Evolutionary conservation across 2,113 vertebrate species (phyloP), one percentile per base, ranked within the genome.

Genomic region (Amia ocellicauda): DNA sequence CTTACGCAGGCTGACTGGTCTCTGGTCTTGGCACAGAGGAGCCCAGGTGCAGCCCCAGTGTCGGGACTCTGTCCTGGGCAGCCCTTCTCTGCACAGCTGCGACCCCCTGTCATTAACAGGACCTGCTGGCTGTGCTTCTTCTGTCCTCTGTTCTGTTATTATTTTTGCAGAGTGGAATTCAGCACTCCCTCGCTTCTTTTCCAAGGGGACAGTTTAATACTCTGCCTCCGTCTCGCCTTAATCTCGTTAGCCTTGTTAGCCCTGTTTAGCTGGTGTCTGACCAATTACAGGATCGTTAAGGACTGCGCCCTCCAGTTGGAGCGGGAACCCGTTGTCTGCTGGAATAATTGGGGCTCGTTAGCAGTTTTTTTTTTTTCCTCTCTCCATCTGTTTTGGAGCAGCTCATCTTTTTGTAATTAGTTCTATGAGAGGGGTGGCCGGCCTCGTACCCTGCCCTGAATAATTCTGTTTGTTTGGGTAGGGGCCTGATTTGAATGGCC

Each of bases 321-420:
- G 72, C 68, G 11, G n/a, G 71, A n/a, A 74, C 71, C 71, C 75
- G 77, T 73, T 78, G 76, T 71, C 3, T 60, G 70, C 74, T 84
- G 74, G 82, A 68, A 78, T 88, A 80, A 84, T 86, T 87, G 85
- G 79, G 28, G 3, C 74, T 85, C 85, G 86, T 89, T 86, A 88
- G 76, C 41, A 56, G n/a, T n/a, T n/a, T n/a, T n/a, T n/a, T n/a
- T n/a, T n/a, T n/a, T n/a, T n/a, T n/a, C n/a, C n/a, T n/a, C n/a
- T n/a, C 66, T 85, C 69, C 67, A 72, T 74, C 82, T 78, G 78
- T 77, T 89, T 7, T 36, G 31, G 31, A 36, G 31, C 31, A 7
- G 31, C 31, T 7, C 85, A 81, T 85, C 80, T 87, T 86, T 86
- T 78, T 87, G 88, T 83, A 86, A 86, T 87, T 85, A 84, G 69